Percentiles rank a stretch among this genome's conserved stretches.
Evolutionary conservation across 2,888 invertebrate genomes (phyloP).

Genomic region (Pseudolycoriella hygida): DNA sequence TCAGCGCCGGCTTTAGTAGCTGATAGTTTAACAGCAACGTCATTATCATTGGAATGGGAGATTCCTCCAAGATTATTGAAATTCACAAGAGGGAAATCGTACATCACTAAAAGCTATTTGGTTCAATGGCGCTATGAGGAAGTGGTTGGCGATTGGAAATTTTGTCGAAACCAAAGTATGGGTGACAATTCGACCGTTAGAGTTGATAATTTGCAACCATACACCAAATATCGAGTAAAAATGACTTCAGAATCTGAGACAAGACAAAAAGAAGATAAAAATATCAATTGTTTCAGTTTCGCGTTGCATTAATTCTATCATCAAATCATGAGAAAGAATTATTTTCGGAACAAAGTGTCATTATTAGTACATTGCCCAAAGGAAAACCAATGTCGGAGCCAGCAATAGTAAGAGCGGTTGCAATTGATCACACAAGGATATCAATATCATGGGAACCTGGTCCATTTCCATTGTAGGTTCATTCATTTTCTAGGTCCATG

Average conservation of each 20-base stretch:
- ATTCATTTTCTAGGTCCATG: too few relatives aligned
- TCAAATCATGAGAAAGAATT: conserved; percentile 48
- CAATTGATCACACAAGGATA: conserved; percentile 66
- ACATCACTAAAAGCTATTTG: conserved; percentile 35
- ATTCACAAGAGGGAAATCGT: conserved; percentile 33
- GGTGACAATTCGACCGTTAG: conserved; percentile 44
- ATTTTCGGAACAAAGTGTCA: conserved; percentile 55
- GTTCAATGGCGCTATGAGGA: conserved; percentile 64
- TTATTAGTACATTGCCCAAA: conserved; percentile 54
- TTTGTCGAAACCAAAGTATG: conserved; percentile 57
- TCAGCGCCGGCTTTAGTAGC: conserved; percentile 60
- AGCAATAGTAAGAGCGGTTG: conserved; percentile 51
- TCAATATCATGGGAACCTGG: conserved; percentile 82
- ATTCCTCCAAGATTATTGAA: conserved; percentile 31
- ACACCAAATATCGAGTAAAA: conserved; percentile 74
- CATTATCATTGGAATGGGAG: conserved; percentile 63
- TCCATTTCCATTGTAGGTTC: conserved; percentile 53
- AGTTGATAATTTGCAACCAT: conserved; percentile 66
- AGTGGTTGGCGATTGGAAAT: conserved; percentile 59
- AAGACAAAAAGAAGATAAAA: conserved; percentile 1
- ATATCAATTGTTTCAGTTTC: conserved; percentile 47
- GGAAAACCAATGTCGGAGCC: conserved; percentile 65
- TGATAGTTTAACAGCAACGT: conserved; percentile 56
- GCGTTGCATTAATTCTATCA: conserved; percentile 63
- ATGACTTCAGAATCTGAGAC: background rate